Conservation (phyloP, 2,113 vertebrate genomes). For the Gnathonemus echidnorhynchus region DNA sequence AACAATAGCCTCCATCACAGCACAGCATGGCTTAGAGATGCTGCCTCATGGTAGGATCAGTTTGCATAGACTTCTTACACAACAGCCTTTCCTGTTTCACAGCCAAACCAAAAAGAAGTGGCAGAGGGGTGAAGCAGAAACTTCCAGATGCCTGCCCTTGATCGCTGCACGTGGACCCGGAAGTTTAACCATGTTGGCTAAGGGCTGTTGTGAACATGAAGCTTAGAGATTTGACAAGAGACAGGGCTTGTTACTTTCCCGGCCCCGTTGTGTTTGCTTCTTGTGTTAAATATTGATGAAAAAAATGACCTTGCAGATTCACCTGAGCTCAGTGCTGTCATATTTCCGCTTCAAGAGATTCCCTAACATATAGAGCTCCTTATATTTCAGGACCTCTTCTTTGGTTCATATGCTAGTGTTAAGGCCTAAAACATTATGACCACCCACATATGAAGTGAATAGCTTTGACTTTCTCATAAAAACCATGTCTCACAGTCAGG, state of each 20-base stretch:
- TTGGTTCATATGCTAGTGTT: background rate
- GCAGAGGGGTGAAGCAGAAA: background rate
- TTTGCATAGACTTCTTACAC: background rate
- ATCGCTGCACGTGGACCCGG: background rate
- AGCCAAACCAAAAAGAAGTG: background rate
- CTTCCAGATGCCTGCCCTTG: background rate
- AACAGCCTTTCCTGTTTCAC: background rate
- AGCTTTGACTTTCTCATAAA: background rate
- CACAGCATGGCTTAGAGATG: background rate
- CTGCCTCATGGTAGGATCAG: background rate
- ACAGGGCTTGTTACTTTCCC: background rate
- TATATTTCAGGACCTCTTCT: background rate
- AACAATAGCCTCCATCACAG: background rate
- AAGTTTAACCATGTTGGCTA: background rate
- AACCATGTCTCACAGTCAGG: background rate
- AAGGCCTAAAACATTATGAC: background rate
- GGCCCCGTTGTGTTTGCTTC: background rate
- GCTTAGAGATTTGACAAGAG: background rate
- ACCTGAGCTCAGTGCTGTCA: background rate
- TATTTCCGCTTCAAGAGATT: background rate
- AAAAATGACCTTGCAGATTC: background rate
- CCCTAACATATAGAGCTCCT: background rate
- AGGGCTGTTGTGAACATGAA: background rate
- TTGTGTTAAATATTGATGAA: background rate
- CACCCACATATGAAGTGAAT: background rate